Evolutionary conservation across 2,797 vertebrate genomes (phyloP), one percentile per base, ranked within the genome.

Genomic region (Tapirus indicus): DNA sequence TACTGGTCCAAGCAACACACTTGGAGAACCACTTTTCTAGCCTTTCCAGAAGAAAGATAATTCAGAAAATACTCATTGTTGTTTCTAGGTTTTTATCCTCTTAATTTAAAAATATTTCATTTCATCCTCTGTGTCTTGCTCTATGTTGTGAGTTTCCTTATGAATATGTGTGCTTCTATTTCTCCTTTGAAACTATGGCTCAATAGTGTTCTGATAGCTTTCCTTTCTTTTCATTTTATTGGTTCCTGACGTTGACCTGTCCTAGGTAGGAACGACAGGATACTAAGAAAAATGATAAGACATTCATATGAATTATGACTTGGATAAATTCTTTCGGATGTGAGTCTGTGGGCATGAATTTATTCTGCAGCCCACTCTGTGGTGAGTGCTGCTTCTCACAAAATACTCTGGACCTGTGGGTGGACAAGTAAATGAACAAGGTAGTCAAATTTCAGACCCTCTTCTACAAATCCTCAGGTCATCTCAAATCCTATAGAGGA

Each of bases 181-280:
- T 89, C 8, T 5, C 52, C 78, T 20, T 29, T 38, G 35, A 58
- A 84, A 89, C 7, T 41, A 5, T 41, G n/a, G 3, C 16, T 91
- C 35, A 10, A 1, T 17, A 4, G 29, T 52, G 11, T 52, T 69
- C 88, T 88, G 16, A 23, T 44, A 49, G 32, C 16, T 60, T 62
- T 49, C 38, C 35, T 83, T 62, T 71, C 11, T 69, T 62, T 23
- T n/a, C 56, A 38, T 27, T 71, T 90, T 38, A 38, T 5, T 41
- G 52, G 49, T 52, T 21, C 60, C 47, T 84, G 12, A 66, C 38
- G 83, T 29, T 89, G 85, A 91, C 79, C 54, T 92, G 72, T 47
- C 13, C 12, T 14, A 29, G 54, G 44, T 75, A 85, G 69, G 23
- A 77, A 35, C 23, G 6, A 41, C 12, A 64, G 18, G 41, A 9